Base-by-base conservation (phyloP, 2,113 vertebrate species). In the Cebus imitator region DNA sequence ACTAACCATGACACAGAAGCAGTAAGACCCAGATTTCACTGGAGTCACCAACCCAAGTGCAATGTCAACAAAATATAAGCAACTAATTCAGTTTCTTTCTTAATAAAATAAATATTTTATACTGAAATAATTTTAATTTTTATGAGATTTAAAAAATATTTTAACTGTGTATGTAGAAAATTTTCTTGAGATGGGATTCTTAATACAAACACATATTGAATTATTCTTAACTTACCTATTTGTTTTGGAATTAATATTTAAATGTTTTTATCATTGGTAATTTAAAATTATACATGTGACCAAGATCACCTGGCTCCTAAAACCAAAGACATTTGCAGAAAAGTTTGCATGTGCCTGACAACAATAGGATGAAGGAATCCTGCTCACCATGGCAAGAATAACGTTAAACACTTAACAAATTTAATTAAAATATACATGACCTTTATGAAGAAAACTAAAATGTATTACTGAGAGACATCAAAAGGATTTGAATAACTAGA, bases 101-200 rank as follows among this genome's bases (percentile, higher is more conserved):
- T 73, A 68, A 61, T 91, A 89, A 81, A 93, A 85, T 80, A n/a
- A 94, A 75, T 90, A 81, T 64, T 92, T 61, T 50, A 64, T 82
- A 90, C 17, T 90, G 92, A 87, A 88, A 52, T 68, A 32, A 68
- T 82, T 70, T 92, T 94, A 68, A 76, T 91, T 37, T 86, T 57
- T 91, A 68, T 57, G 50, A 30, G 4, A 30, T 86, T 68, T 5
- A 25, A 64, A 68, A 68, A 68, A 91, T 35, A 48, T 61, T 35
- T 55, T 61, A 14, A 30, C 30, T 89, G 17, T 88, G 7, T 50
- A 8, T 82, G 0, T 55, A 55, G 50, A 90, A 85, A 75, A 79
- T 82, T 93, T 93, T 84, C 70, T 43, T 76, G 43, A 89, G 30
- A 45, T 94, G 35, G 0, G 2, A 4, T 70, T 11, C 23, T 94